These are phyloP conservation scores for Dorcus parallelipipedus DNA, from an alignment of 2,888 invertebrate genomes.

Conservation along the genomic window DNA sequence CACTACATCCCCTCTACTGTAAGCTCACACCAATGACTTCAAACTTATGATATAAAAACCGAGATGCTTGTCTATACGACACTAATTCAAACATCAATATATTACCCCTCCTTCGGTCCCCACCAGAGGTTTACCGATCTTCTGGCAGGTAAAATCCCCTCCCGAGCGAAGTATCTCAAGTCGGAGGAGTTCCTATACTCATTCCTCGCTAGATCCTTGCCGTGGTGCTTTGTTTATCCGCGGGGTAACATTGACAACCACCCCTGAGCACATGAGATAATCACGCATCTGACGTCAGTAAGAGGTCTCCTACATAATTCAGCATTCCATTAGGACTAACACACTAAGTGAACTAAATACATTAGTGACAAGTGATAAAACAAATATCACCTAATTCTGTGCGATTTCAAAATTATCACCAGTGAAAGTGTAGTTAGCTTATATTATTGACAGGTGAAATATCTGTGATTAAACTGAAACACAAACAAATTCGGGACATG, in stretches of 20 bases:
- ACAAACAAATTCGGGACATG: slow-evolving; percentile 16
- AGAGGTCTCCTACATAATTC: not conserved
- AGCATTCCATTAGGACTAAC: slow-evolving; percentile 21
- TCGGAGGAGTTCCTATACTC: slow-evolving; percentile 45
- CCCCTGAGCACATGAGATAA: slow-evolving; percentile 2
- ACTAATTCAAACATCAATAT: slow-evolving; percentile 48
- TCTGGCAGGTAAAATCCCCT: slow-evolving; percentile 44
- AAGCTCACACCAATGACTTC: slow-evolving; percentile 43
- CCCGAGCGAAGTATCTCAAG: slow-evolving; percentile 37
- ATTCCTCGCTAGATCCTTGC: slow-evolving; percentile 41
- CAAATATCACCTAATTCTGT: slow-evolving; percentile 32
- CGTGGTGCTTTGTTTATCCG: slow-evolving; percentile 24
- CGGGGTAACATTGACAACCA: slow-evolving; percentile 21
- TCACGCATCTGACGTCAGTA: not conserved
- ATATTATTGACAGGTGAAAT: slow-evolving; percentile 33
- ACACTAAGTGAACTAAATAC: slow-evolving; percentile 28
- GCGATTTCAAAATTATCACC: slow-evolving; percentile 43
- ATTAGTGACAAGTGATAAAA: slow-evolving; percentile 34
- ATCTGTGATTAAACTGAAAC: slow-evolving; percentile 28
- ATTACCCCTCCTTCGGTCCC: slow-evolving; percentile 40
- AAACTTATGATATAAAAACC: slow-evolving; percentile 42
- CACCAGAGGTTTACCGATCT: slow-evolving; percentile 32
- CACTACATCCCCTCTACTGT: slow-evolving; percentile 35
- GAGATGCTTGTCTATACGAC: slow-evolving; percentile 43
- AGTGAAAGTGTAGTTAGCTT: slow-evolving; percentile 40